A percentile compares a stretch with the other conserved stretches of the same genome.
phyloP scores from a whole-genome alignment of 2,113 vertebrate genomes.

The Nibea coibor region DNA sequence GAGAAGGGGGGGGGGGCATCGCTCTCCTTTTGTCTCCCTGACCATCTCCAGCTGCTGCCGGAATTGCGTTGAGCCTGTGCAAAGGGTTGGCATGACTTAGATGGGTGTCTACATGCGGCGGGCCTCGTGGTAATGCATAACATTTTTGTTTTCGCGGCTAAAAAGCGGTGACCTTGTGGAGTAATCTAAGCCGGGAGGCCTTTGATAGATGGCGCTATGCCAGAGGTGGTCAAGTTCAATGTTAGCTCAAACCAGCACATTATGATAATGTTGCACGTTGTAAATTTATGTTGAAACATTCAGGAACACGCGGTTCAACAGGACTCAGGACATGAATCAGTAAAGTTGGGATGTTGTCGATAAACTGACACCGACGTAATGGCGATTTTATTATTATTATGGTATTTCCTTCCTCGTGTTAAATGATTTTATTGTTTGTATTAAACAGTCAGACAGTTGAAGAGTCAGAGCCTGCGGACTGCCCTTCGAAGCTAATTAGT shows the following conservation, averaged over 20 bases:
- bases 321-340: not conserved
- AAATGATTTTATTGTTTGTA: not conserved
- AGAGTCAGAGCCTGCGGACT: not conserved
- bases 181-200: slow-evolving; percentile 17
- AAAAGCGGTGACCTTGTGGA: slow-evolving; percentile 49
- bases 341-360: not conserved
- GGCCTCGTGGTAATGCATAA: slow-evolving; percentile 23
- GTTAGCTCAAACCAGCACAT: slow-evolving; percentile 20
- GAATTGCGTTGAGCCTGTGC: slow-evolving; percentile 14
- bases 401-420: not conserved
- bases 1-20: slow-evolving; percentile 22
- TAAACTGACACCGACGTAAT: not conserved
- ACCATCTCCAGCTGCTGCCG: slow-evolving; percentile 45
- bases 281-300: slow-evolving; percentile 17
- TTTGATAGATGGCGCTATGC: slow-evolving; percentile 27
- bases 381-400: not conserved
- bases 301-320: not conserved
- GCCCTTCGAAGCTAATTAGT: not conserved
- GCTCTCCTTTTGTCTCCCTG: slow-evolving; percentile 46
- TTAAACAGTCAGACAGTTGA: not conserved
- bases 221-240: slow-evolving; percentile 17
- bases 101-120: slow-evolving; percentile 29
- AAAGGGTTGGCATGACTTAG: slow-evolving; percentile 44
- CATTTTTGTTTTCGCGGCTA: slow-evolving; percentile 12
- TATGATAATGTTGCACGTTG: slow-evolving; percentile 25